Evolutionary conservation across 2,888 invertebrate species (phyloP), one percentile per base, ranked within the genome.

Genomic region (Dioctria linearis): DNA sequence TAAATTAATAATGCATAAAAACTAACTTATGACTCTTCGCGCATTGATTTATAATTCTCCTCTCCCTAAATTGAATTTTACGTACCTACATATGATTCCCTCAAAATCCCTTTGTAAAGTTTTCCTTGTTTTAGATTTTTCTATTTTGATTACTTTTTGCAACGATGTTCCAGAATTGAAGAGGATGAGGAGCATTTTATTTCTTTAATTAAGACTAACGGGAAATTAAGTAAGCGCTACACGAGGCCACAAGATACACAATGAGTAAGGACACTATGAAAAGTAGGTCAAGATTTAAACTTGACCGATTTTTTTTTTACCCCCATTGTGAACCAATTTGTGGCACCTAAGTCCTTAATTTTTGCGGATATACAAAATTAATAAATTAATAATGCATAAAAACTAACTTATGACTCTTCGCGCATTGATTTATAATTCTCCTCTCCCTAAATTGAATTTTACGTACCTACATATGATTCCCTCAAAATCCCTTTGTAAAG

Each of bases 211-310:
- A 67, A 67, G n/a, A 46, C 25, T 13, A 67, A 37, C 67, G 13
- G n/a, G n/a, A n/a, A n/a, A n/a, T n/a, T n/a, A n/a, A n/a, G n/a
- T n/a, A 54, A 6, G 5, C 4, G 11, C 11, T n/a, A 54, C 54
- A 54, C 54, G 6, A 54, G 54, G 54, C 6, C 11, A 54, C 54
- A n/a, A 54, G n/a, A 11, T 11, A 25, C 25, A 25, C 25, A 25
- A 25, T 25, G 25, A 25, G 2, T 54, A 54, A 54, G 54, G 54
- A n/a, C 54, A 54, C 9, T 11, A 11, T 6, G 8, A 1, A 71
- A 79, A 57, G 43, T 80, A 75, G 79, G 80, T 69, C 80, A 80
- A 63, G 78, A 73, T 78, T 63, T 81, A 71, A 82, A 81, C 78
- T 80, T 80, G 81, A 78, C 81, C 80, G 71, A 80, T 57, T 73